A percentile compares a stretch with the other conserved stretches of the same genome.
phyloP scores from a whole-genome alignment of 1,140 invertebrate species.

The Drosophila trapezifrons region DNA sequence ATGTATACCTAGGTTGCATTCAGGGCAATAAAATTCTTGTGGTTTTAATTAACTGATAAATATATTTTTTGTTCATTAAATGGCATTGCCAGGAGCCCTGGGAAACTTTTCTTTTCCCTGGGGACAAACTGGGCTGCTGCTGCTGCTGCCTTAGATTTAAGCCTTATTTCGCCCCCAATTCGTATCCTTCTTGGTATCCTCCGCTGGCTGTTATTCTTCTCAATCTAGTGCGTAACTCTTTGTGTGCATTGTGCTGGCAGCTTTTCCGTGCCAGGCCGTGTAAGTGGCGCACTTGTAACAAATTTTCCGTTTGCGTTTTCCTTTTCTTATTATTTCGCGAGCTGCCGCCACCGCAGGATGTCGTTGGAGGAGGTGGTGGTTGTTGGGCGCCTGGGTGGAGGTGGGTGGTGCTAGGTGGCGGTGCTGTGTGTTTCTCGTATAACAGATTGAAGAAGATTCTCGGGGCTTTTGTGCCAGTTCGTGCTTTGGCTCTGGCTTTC shows the following conservation, averaged over 20 bases:
- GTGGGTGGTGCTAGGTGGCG: constrained; percentile 10
- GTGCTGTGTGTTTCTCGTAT: constrained; percentile 33
- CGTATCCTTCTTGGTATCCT: constrained; percentile 1
- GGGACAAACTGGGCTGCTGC: not conserved
- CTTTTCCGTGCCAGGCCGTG: constrained; percentile 44
- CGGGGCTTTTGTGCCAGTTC: constrained; percentile 59
- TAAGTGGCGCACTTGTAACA: constrained; percentile 55
- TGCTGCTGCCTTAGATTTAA: not conserved
- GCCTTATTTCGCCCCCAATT: constrained; percentile 4
- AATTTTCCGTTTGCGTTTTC: constrained; percentile 59
- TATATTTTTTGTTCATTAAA: constrained; percentile 3
- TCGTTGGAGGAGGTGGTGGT: constrained; percentile 46
- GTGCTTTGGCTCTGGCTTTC: constrained; percentile 61
- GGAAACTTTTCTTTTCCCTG: not conserved
- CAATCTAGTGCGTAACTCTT: constrained; percentile 39
- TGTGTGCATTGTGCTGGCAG: constrained; percentile 44
- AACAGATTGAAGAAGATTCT: constrained; percentile 63
- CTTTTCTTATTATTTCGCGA: constrained; percentile 51
- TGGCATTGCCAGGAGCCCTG: not conserved
- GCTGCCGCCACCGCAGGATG: constrained; percentile 28
- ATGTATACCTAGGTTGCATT: too few species aligned
- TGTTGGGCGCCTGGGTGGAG: constrained; percentile 53
- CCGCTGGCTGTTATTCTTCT: constrained; percentile 24
- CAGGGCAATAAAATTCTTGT: not conserved
- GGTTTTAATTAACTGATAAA: constrained; percentile 19